Percentiles rank a stretch among this genome's conserved stretches.
phyloP scores from a whole-genome alignment of 2,797 vertebrate genomes.

The Etheostoma nigrum region DNA sequence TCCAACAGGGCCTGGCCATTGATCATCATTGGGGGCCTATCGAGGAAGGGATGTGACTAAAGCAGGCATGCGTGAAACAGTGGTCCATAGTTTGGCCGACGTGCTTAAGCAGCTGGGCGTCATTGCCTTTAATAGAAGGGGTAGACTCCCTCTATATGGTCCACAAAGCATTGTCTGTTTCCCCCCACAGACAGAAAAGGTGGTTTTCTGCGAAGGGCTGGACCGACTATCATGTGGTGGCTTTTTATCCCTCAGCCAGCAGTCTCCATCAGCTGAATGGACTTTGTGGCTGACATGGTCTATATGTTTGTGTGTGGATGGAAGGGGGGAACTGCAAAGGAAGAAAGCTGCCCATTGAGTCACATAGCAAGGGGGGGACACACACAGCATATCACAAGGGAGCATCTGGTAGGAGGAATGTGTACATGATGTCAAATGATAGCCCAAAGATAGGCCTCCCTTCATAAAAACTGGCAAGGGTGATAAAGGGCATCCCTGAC shows the following conservation, averaged over 20 bases:
- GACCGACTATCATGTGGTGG: conserved; percentile 82
- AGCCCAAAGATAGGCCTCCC: conserved; percentile 82
- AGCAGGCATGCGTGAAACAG: conserved; percentile 85
- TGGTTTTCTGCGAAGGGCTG: conserved; percentile 78
- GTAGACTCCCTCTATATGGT: conserved; percentile 81
- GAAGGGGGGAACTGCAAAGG: conserved; percentile 53
- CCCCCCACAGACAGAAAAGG: conserved; percentile 78
- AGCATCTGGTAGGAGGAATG: conserved; percentile 85
- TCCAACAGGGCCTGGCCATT: conserved; percentile 77
- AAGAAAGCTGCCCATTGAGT: conserved; percentile 84
- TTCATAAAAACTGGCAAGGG: conserved; percentile 73
- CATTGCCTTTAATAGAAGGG: conserved; percentile 84
- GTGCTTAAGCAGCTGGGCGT: conserved; percentile 88
- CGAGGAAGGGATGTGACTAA: conserved; percentile 84
- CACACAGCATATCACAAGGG: conserved; percentile 85
- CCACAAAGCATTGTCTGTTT: conserved; percentile 88
- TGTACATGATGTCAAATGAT: conserved; percentile 86
- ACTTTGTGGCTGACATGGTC: conserved; percentile 79
- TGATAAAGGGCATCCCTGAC: conserved; percentile 78
- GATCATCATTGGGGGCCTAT: conserved; percentile 84
- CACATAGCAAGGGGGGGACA: conserved; percentile 70
- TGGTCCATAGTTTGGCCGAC: conserved; percentile 85
- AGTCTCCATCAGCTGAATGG: conserved; percentile 80
- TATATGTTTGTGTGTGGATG: conserved; percentile 81
- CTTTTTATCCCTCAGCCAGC: conserved; percentile 72